Evolutionary conservation across 2,797 vertebrate genomes (phyloP).

Genomic region (Apogon hyalosoma): DNA sequence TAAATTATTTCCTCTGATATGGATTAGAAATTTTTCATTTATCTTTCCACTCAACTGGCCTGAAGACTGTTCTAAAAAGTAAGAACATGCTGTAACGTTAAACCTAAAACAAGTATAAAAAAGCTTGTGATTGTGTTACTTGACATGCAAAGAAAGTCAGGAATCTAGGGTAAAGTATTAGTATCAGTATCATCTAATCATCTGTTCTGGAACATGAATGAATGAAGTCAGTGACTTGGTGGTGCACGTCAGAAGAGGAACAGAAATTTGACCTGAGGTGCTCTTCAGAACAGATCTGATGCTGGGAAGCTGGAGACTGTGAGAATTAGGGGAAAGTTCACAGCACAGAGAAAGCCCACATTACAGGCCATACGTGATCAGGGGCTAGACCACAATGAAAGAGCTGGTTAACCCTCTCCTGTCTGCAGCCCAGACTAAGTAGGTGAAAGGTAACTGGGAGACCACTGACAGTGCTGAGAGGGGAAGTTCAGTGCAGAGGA

Average conservation of each 20-base stretch:
- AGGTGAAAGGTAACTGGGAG: slow-evolving; percentile 80
- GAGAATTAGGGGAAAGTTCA: slow-evolving; percentile 88
- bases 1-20: not conserved
- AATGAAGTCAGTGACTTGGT: slow-evolving; percentile 23
- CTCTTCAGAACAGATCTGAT: slow-evolving; percentile 40
- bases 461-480: slow-evolving; percentile 57
- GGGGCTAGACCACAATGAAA: slow-evolving; percentile 52
- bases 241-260: slow-evolving; percentile 30
- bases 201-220: slow-evolving; percentile 19
- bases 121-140: too few relatives aligned
- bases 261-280: slow-evolving; percentile 38
- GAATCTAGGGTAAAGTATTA: not conserved
- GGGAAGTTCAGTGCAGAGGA: slow-evolving; percentile 41
- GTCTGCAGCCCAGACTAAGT: slow-evolving; percentile 67
- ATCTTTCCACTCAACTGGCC: not conserved
- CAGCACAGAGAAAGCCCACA: slow-evolving; percentile 63
- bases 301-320: slow-evolving; percentile 69
- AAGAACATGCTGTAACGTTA: too few relatives aligned
- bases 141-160: not conserved
- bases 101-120: too few relatives aligned
- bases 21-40: not conserved
- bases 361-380: slow-evolving; percentile 47
- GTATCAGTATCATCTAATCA: not conserved
- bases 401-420: slow-evolving; percentile 71
- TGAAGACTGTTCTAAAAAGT: not conserved